Base-by-base conservation (phyloP, 1,140 invertebrate genomes). In the Anthonomus grandis region DNA sequence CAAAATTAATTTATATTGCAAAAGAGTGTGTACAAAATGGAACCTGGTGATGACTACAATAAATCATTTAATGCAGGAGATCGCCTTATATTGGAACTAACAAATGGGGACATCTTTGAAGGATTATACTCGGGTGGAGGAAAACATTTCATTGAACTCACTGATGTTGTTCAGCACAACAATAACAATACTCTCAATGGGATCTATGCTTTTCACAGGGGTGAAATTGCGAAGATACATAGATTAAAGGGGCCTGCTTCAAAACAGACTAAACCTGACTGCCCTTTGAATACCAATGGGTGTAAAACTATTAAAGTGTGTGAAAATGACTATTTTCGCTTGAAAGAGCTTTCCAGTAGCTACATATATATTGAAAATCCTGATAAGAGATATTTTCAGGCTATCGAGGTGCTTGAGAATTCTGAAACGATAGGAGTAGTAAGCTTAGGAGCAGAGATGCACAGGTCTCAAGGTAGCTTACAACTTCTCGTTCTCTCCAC, bases 371-470 rank as follows among this genome's bases (percentile, higher is more conserved):
- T 63, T 17, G 57, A 63, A n/a, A 55, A 59, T 39, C 38, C 53
- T 9, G 61, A 63, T 34, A 52, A 46, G 19, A 42, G 61, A 21
- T 63, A 59, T 49, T 63, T 51, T 39, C 41, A 63, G 24, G 57
- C 61, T 8, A 24, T 63, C n/a, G 21, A 59, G 48, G 13, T 42
- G 18, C 34, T 63, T 4, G 24, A 19, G 10, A 36, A 56, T 36
- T 34, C 46, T 17, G 61, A 63, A 59, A 59, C 53, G 9, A 31
- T 63, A 41, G 61, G 57, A 15, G 47, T 63, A 8, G 34, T 49
- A 2, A 39, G 52, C 19, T 41, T 63, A 12, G 61, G 61, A 8
- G 41, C 53, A 44, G 57, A 63, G 17, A 42, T 56, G 13, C 24
- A 49, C 25, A 39, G 57, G 27, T 37, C 13, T 12, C 46, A 36